Base-by-base conservation (phyloP, 1,140 invertebrate genomes). In the Ruditapes philippinarum region DNA sequence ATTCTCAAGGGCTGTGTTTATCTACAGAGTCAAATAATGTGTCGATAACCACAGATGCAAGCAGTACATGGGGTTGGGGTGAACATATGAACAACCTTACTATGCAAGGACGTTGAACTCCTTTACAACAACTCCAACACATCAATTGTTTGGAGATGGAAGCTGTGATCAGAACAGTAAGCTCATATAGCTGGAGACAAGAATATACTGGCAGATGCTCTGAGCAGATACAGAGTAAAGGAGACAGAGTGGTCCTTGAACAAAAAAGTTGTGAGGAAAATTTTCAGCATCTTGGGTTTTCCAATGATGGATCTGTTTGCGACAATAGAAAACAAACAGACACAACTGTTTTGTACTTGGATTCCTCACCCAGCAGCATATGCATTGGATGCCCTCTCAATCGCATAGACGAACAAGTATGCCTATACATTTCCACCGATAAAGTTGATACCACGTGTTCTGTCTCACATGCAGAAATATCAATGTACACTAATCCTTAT, bases 291-390 rank as follows among this genome's bases (percentile, higher is more conserved):
- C 2, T 88, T 51, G 87, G 87, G 49, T 25, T 33, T 73, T n/a
- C 79, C 83, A 19, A 25, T 76, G 33, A 87, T 91, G 60, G 87
- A 91, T 79, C 83, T 91, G 28, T 91, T 89, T 82, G 88, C 70
- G 1, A 78, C 87, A 31, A 36, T 70, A 17, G 31, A 82, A 22
- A 91, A 89, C 57, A 42, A 60, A 45, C 68, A 88, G 31, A 83
- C 90, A n/a, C 25, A 33, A n/a, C 78, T 90, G 62, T 83, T 83
- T 73, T 88, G 86, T 78, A 38, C 86, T 31, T 91, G 90, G 90
- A 42, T 57, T 42, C 74, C 73, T 17, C 57, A 91, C n/a, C 79
- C 68, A 7, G 31, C 73, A 45, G 86, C 90, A 51, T 54, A 57
- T 36, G 90, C 90, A 49, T 42, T 85, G 28, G 60, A 91, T 85